These are phyloP conservation scores for Cebidichthys violaceus DNA, from an alignment of 2,113 vertebrate genomes.

Conservation along the genomic window DNA sequence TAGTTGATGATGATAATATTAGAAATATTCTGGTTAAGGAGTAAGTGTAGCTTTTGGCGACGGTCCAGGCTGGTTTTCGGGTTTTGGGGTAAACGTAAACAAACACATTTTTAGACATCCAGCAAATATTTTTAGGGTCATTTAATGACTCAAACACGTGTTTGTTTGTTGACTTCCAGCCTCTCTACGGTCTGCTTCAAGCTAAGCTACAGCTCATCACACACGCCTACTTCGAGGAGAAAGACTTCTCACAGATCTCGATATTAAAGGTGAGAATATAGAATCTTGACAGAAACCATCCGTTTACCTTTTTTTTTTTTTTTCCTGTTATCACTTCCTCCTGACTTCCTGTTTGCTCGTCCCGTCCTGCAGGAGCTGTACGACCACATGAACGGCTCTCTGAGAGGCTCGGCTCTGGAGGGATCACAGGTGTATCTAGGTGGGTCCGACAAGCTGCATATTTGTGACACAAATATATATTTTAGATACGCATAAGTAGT, in stretches of 20 bases:
- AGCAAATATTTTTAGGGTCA: no score
- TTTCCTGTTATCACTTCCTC: background rate
- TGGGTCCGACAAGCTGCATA: conserved; percentile 68
- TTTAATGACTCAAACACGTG: background rate
- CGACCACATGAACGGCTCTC: conserved; percentile 97
- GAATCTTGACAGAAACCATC: fast-evolving
- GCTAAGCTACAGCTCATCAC: conserved; percentile 98
- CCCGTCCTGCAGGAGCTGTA: conserved; percentile 90
- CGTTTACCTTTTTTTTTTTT: no score
- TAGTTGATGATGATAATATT: no score
- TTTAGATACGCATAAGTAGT: no score
- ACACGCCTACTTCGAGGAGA: conserved; percentile 99
- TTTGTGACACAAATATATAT: background rate
- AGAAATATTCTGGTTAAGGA: no score
- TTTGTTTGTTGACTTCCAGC: conserved; percentile 81
- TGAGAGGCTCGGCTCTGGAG: conserved; percentile 88
- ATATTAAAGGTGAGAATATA: conserved; percentile 91
- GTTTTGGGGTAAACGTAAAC: no score
- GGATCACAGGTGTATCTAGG: conserved; percentile 96
- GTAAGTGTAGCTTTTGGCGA: no score
- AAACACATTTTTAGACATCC: no score
- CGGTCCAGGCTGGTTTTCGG: no score
- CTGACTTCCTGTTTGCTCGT: background rate
- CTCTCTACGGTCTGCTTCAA: conserved; percentile 95
- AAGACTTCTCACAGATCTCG: conserved; percentile 98